Evolutionary conservation across 1,140 invertebrate species (phyloP), one percentile per base, ranked within the genome.

Genomic region (Lepeophtheirus salmonis): DNA sequence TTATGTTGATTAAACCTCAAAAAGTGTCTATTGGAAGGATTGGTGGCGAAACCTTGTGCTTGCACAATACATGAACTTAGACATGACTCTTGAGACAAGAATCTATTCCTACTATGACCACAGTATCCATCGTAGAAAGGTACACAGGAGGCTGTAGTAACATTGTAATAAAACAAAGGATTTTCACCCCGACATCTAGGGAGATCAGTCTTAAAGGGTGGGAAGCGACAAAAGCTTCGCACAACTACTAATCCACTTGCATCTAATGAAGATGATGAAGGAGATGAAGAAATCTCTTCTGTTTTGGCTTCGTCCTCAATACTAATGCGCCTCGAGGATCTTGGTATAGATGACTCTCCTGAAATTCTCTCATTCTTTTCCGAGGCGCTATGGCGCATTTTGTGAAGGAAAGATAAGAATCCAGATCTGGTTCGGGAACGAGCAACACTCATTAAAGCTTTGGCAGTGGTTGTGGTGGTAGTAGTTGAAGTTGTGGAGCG

Each of bases 111-210:
- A 21, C 55, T 57, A 17, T 25, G 22, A 2, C 22, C 55, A 21
- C 55, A 57, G 16, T 57, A 41, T 17, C 55, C 55, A n/a, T 57
- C 21, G 26, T 3, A 48, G 26, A 57, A 57, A 2, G 55, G 55
- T 23, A 23, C 55, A 30, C 55, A 57, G 17, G 55, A 14, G n/a
- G 55, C 23, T 13, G 23, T 24, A 12, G 55, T 48, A 20, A 57
- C 55, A n/a, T 57, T 57, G 55, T 57, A 57, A 21, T 24, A 57
- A 21, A 23, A 57, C 20, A 57, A 23, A 57, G 55, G 55, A 3
- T 57, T 21, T 20, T 25, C 22, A 4, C 55, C n/a, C 1, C 1
- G n/a, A 23, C 55, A 57, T 14, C 26, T 17, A 20, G 55, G 55
- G 4, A 23, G 23, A 41, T 24, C 23, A 13, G 20, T 30, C 23